Base-by-base conservation (phyloP, 2,797 vertebrate genomes). In the Pagetopsis macropterus region DNA sequence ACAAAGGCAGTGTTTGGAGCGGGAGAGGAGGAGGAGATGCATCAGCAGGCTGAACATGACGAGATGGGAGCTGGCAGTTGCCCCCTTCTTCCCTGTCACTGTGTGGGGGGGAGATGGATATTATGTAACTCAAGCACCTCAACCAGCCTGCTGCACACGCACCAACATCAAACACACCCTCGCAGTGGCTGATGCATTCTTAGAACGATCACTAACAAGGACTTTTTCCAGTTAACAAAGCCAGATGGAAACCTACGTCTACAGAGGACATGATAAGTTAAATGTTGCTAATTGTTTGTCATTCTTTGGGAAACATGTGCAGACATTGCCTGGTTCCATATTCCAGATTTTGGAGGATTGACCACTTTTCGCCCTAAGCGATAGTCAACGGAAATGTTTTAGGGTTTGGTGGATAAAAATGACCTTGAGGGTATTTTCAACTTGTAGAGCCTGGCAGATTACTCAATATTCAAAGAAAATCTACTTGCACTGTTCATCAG, bases 71-170 rank as follows among this genome's bases (percentile, higher is more conserved):
- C 76, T 66, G 79, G 84, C 90, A 90, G 81, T 77, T 84, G 77
- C 75, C 82, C 69, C 74, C 82, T 72, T 78, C 85, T 66, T 82
- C 69, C 11, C 80, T 69, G 78, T 89, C 87, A 86, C 69, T 44
- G 76, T 56, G 85, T 63, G 52, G 82, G 79, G 78, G 75, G 68
- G 76, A 66, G 84, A 78, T 78, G 80, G 51, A 82, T 61, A 68
- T 91, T 87, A 90, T 86, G 84, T 86, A 91, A 91, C 81, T 37
- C 1, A 31, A 84, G 73, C 82, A 87, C 81, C 83, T 87, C 68
- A 81, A 85, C 84, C 72, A 80, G 81, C 70, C 55, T 70, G 61
- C 62, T 16, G 75, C 62, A 71, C 79, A 78, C 80, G 43, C 40
- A 79, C 77, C 67, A 10, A 76, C 37, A 70, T 52, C 78, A 79